A percentile compares a stretch with the other conserved stretches of the same genome.
These are phyloP conservation scores for Microchrysa polita DNA, from an alignment of 2,888 invertebrate species.

Conservation along the genomic window DNA sequence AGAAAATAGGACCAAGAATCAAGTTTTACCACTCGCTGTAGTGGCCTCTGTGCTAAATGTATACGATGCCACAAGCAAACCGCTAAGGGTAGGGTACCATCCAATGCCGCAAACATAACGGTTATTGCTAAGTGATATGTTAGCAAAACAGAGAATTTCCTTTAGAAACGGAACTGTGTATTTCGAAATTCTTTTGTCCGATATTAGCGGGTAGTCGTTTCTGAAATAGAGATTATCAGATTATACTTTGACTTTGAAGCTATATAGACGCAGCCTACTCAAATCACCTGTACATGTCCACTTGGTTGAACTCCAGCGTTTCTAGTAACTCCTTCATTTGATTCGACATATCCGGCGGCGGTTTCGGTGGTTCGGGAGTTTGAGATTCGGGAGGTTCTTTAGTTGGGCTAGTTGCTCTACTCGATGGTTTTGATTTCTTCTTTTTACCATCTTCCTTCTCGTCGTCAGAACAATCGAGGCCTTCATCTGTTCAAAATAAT, in stretches of 20 bases:
- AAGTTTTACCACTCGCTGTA: conserved; percentile 54
- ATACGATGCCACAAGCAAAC: conserved; percentile 75
- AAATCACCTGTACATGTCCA: conserved; percentile 63
- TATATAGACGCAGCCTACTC: not conserved
- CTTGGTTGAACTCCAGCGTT: conserved; percentile 63
- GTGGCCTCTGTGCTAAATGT: conserved; percentile 67
- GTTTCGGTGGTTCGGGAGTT: conserved; percentile 52
- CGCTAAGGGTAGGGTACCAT: conserved; percentile 79
- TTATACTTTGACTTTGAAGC: not conserved
- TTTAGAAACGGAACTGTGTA: conserved; percentile 59
- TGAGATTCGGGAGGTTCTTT: conserved; percentile 46
- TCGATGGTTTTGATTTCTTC: conserved; percentile 55
- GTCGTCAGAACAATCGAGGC: conserved; percentile 57
- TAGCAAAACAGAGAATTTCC: conserved; percentile 71
- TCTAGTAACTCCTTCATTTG: conserved; percentile 59
- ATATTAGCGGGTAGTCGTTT: conserved; percentile 61
- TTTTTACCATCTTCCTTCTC: conserved; percentile 54
- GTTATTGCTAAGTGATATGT: conserved; percentile 71
- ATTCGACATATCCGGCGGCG: conserved; percentile 57
- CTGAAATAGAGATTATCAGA: conserved; percentile 51
- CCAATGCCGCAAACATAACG: conserved; percentile 73
- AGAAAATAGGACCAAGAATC: conserved; percentile 16
- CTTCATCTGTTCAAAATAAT: conserved; percentile 50
- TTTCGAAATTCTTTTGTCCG: conserved; percentile 55
- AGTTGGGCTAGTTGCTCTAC: conserved; percentile 49